phyloP scores from a whole-genome alignment of 2,888 invertebrate genomes.

The Tinea semifulvella region DNA sequence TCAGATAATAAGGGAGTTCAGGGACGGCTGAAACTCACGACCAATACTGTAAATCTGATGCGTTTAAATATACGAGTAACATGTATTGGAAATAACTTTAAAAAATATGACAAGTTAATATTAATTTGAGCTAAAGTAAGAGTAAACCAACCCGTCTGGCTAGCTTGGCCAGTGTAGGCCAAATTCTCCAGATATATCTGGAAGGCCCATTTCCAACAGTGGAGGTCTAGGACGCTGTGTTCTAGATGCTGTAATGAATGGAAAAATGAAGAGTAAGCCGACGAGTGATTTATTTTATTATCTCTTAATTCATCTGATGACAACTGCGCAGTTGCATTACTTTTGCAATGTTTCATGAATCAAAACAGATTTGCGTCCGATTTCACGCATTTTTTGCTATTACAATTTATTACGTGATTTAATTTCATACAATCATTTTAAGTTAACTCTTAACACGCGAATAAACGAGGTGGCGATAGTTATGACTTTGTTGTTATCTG shows the following conservation, averaged over 20 bases:
- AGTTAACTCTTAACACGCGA: conserved; percentile 30
- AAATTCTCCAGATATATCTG: too few species aligned
- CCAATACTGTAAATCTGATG: background rate
- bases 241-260: too few species aligned
- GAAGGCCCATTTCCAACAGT: too few species aligned
- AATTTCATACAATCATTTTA: conserved; percentile 34
- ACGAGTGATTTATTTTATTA: conserved; percentile 3
- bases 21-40: conserved; percentile 4
- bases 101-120: conserved; percentile 7
- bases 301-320: conserved; percentile 6
- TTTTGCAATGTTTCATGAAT: conserved; percentile 1
- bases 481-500: background rate
- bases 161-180: too few species aligned
- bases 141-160: too few species aligned
- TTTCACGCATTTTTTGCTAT: background rate
- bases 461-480: background rate
- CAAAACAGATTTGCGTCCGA: background rate
- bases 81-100: conserved; percentile 5
- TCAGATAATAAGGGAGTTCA: conserved; percentile 10
- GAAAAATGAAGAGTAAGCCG: conserved; percentile 4
- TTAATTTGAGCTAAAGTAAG: conserved; percentile 4
- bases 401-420: conserved; percentile 47
- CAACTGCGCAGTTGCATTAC: conserved; percentile 1
- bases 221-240: too few species aligned
- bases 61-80: background rate